phyloP scores from a whole-genome alignment of 2,113 vertebrate species.

The Marcusenius ussheri region DNA sequence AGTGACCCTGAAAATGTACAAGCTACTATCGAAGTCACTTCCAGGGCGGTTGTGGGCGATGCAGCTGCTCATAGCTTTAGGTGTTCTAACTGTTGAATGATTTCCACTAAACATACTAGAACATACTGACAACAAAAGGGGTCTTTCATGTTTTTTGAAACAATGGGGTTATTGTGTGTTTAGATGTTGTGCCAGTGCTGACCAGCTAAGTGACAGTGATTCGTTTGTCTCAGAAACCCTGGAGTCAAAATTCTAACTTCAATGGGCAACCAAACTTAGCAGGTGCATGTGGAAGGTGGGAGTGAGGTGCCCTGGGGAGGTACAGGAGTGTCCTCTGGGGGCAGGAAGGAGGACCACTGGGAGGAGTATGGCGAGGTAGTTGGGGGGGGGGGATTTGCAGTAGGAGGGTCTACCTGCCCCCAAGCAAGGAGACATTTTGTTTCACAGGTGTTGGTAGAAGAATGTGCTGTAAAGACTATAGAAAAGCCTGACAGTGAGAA shows the following conservation, averaged over 20 bases:
- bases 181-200: not conserved
- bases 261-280: not conserved
- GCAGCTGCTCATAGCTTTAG: not conserved
- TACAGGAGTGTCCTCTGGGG: not conserved
- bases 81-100: not conserved
- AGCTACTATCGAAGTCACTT: not conserved
- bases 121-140: not conserved
- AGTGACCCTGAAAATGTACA: not conserved
- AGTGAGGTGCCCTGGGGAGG: not conserved
- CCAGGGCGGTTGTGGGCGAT: not conserved
- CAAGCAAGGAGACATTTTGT: not conserved
- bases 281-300: not conserved
- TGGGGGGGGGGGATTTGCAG: not conserved
- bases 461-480: not conserved
- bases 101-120: not conserved
- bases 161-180: not conserved
- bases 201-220: not conserved
- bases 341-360: not conserved
- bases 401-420: not conserved
- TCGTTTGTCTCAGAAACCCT: not conserved
- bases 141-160: not conserved
- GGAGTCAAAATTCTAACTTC: not conserved
- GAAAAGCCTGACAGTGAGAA: not conserved
- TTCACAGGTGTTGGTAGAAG: not conserved
- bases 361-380: not conserved